A percentile compares a stretch with the other conserved stretches of the same genome.
These are phyloP conservation scores for Habropoda laboriosa DNA, from an alignment of 1,140 invertebrate species.

Conservation along the genomic window DNA sequence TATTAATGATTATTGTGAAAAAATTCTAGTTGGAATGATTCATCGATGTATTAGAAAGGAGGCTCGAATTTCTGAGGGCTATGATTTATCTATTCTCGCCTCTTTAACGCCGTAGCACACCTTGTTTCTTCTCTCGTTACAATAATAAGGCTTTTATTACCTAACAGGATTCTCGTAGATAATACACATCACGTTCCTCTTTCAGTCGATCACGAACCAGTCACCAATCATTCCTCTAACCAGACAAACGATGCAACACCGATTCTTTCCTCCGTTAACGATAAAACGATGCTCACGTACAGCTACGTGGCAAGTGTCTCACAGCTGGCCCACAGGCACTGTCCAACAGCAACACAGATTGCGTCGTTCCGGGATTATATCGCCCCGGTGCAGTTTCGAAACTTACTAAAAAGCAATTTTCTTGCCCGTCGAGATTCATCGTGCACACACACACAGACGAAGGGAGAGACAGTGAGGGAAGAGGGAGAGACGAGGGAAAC, in stretches of 20 bases:
- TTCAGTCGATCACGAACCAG: not conserved
- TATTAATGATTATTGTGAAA: too few relatives aligned
- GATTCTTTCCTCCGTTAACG: not conserved
- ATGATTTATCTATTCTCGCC: too few relatives aligned
- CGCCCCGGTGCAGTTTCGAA: not conserved
- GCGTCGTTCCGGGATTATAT: not conserved
- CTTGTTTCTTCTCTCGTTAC: too few relatives aligned
- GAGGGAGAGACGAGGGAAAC: too few relatives aligned
- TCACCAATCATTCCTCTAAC: not conserved
- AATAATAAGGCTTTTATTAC: too few relatives aligned
- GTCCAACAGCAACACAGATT: not conserved
- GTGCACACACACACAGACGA: not conserved
- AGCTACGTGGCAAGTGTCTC: not conserved
- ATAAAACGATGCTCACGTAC: conserved; percentile 4
- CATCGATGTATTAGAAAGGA: too few relatives aligned
- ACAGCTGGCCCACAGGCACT: too few relatives aligned
- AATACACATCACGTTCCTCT: too few relatives aligned
- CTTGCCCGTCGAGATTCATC: conserved; percentile 16
- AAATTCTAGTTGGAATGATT: too few relatives aligned
- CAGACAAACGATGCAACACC: not conserved
- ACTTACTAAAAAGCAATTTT: conserved; percentile 34
- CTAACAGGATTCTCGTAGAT: too few relatives aligned
- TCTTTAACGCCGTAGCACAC: too few relatives aligned
- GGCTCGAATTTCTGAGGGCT: too few relatives aligned
- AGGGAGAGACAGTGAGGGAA: not conserved